These are phyloP conservation scores for Drosophila subpulchrella DNA, from an alignment of 1,140 invertebrate species.

Conservation along the genomic window DNA sequence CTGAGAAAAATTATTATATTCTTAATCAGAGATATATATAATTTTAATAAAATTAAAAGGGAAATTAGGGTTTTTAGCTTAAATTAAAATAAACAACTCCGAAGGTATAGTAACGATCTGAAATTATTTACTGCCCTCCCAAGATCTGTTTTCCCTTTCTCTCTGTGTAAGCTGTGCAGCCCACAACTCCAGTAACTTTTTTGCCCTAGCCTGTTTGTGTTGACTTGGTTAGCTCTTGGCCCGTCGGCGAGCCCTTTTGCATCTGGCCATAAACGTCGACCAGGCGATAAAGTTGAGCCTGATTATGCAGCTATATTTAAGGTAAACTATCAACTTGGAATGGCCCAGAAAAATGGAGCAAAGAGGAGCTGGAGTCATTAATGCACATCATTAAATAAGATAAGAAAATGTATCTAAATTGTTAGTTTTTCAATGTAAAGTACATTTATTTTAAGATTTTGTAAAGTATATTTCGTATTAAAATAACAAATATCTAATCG, in stretches of 20 bases:
- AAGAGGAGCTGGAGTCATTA: neutral
- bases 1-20: no score
- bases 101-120: neutral
- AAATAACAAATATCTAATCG: no score
- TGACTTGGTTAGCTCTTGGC: conserved; percentile 44
- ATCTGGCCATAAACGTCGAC: conserved; percentile 42
- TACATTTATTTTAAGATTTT: neutral
- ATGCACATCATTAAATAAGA: neutral
- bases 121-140: neutral
- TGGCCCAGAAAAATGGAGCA: neutral
- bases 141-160: neutral
- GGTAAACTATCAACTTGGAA: conserved; percentile 38
- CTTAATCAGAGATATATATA: neutral
- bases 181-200: conserved; percentile 8
- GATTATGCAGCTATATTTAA: conserved; percentile 40
- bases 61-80: neutral
- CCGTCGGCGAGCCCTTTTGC: conserved; percentile 25
- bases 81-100: neutral
- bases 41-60: neutral
- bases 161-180: conserved; percentile 9
- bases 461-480: no score
- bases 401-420: neutral
- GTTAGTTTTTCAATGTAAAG: neutral
- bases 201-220: conserved; percentile 20
- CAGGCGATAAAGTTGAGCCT: conserved; percentile 44